Evolutionary conservation across 1,140 invertebrate genomes (phyloP).

Genomic region (Cotesia glomerata): DNA sequence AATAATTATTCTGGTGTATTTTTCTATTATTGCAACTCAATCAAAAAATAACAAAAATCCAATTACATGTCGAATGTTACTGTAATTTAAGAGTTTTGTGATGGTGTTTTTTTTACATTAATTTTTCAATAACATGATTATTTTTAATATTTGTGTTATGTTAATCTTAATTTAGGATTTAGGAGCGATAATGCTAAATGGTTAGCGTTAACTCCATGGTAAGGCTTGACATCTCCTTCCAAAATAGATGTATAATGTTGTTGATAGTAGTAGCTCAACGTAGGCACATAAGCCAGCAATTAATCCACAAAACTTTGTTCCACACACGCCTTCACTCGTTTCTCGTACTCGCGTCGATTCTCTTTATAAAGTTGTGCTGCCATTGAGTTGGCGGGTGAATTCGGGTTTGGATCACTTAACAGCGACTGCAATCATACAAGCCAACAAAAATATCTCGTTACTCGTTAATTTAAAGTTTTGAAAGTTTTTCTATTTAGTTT

Average conservation of each 20-base stretch:
- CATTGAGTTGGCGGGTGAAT: slow-evolving; percentile 95
- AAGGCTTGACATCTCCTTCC: slow-evolving; percentile 55
- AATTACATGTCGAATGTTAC: too few relatives aligned
- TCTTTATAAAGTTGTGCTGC: slow-evolving; percentile 96
- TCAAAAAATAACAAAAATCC: neutral
- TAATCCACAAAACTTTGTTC: slow-evolving; percentile 96
- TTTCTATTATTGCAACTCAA: too few relatives aligned
- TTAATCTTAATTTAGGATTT: slow-evolving; percentile 41
- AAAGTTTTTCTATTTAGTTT: neutral
- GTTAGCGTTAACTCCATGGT: slow-evolving; percentile 57
- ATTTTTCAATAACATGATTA: neutral
- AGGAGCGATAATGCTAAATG: slow-evolving; percentile 51
- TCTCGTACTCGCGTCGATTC: slow-evolving; percentile 94
- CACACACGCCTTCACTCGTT: slow-evolving; percentile 94
- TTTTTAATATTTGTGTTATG: slow-evolving; percentile 21
- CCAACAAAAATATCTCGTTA: slow-evolving; percentile 43
- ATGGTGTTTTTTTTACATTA: slow-evolving; percentile 11
- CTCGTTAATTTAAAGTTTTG: slow-evolving; percentile 7
- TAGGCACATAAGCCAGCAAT: slow-evolving; percentile 57
- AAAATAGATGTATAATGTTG: slow-evolving; percentile 49
- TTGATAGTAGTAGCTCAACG: slow-evolving; percentile 43
- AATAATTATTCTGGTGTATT: too few relatives aligned
- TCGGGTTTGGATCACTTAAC: slow-evolving; percentile 95
- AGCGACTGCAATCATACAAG: slow-evolving; percentile 78
- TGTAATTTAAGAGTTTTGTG: too few relatives aligned